Conservation (phyloP, 2,113 vertebrate genomes). For the Heterotis niloticus region DNA sequence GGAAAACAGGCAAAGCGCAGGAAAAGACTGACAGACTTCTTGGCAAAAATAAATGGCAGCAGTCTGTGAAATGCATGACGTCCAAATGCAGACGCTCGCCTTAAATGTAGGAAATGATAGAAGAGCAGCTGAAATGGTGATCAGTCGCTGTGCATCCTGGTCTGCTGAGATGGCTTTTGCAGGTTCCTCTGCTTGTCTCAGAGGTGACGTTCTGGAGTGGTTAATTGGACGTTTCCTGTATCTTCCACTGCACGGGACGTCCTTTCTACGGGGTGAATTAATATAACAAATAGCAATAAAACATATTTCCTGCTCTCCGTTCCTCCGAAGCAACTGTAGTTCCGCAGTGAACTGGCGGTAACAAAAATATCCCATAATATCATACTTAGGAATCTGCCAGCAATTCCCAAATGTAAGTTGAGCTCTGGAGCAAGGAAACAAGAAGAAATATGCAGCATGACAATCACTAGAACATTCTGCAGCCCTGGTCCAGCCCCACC, state of each 20-base stretch:
- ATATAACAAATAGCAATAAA: slow-evolving; percentile 49
- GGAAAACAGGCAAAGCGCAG: too few relatives aligned
- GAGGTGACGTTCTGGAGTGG: slow-evolving; percentile 38
- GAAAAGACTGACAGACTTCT: too few relatives aligned
- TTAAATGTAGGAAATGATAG: not conserved
- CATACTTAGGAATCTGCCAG: not conserved
- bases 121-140: slow-evolving; percentile 17
- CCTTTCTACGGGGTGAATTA: slow-evolving; percentile 45
- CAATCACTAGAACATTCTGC: slow-evolving; percentile 36
- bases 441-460: slow-evolving; percentile 29
- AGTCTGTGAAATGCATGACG: not conserved
- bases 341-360: not conserved
- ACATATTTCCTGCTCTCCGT: slow-evolving; percentile 31
- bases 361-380: slow-evolving; percentile 26
- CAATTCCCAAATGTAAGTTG: slow-evolving; percentile 15
- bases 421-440: slow-evolving; percentile 5
- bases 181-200: not conserved
- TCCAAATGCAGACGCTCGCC: not conserved
- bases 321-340: slow-evolving; percentile 1
- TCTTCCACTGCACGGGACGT: slow-evolving; percentile 51
- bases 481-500: slow-evolving; percentile 10
- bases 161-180: not conserved
- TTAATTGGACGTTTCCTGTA: slow-evolving; percentile 57
- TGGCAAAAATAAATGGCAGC: too few relatives aligned
- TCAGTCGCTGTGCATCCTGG: not conserved